phyloP scores from a whole-genome alignment of 1,140 invertebrate species.

The Periplaneta americana region DNA sequence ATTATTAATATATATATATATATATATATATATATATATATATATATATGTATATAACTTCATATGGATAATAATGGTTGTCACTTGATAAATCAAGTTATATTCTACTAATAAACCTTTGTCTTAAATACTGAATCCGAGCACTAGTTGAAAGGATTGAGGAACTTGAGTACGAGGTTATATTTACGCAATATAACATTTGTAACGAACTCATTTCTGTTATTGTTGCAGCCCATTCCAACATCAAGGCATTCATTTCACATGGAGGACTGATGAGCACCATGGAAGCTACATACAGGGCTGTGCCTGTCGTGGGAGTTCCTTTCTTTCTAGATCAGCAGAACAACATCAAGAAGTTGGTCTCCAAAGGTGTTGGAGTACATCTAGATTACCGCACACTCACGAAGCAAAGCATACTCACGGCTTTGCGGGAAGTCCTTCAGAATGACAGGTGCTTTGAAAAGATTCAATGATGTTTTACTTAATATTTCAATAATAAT shows the following conservation, averaged over 20 bases:
- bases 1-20: no score
- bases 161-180: no score
- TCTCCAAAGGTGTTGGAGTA: conserved; percentile 40
- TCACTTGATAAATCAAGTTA: no score
- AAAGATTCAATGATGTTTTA: no score
- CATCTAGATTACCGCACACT: conserved; percentile 24
- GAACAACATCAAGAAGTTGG: conserved; percentile 36
- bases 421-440: conserved; percentile 23
- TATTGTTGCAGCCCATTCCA: conserved; percentile 24
- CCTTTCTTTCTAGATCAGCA: conserved; percentile 37
- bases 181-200: neutral
- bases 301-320: conserved; percentile 23
- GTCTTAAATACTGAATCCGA: no score
- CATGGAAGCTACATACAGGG: conserved; percentile 30
- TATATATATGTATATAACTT: no score
- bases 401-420: conserved; percentile 9
- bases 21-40: no score
- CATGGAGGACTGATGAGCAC: conserved; percentile 40
- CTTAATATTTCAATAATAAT: no score
- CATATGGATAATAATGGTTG: no score
- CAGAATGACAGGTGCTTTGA: conserved; percentile 17
- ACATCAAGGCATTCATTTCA: conserved; percentile 32
- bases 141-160: no score
- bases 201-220: neutral
- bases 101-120: no score